Percentiles rank a stretch among this genome's conserved stretches.
phyloP scores from a whole-genome alignment of 2,113 vertebrate species.

The Cyprinodon tularosa region DNA sequence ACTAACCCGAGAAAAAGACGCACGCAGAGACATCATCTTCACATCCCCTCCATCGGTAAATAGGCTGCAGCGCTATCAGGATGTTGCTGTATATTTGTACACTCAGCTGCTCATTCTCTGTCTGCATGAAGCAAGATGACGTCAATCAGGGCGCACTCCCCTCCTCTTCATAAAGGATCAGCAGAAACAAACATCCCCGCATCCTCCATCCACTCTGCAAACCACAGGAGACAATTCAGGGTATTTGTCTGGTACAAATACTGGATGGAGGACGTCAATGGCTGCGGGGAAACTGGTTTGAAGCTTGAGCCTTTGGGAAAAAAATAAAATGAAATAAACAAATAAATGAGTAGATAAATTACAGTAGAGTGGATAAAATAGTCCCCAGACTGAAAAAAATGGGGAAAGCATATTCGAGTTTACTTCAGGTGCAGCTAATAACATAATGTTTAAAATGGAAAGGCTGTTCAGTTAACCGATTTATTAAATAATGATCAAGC shows the following conservation, averaged over 20 bases:
- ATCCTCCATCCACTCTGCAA: neutral
- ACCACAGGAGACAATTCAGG: neutral
- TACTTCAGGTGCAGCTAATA: too few species aligned
- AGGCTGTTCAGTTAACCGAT: too few species aligned
- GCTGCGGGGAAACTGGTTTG: neutral
- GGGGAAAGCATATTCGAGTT: neutral
- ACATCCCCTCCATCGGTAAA: neutral
- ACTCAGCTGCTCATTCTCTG: conserved; percentile 51
- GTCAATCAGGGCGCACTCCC: conserved; percentile 25
- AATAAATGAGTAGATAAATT: too few species aligned
- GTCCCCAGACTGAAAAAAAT: neutral
- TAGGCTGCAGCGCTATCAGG: neutral
- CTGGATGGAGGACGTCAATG: neutral
- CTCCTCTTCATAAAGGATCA: neutral
- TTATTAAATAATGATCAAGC: too few species aligned
- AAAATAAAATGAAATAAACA: neutral
- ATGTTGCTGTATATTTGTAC: neutral
- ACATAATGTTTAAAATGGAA: too few species aligned
- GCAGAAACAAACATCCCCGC: neutral
- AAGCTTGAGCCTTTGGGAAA: neutral
- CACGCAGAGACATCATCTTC: neutral
- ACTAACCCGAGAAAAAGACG: conserved; percentile 30
- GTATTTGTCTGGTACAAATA: conserved; percentile 15
- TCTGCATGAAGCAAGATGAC: conserved; percentile 38
- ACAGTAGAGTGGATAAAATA: neutral